Evolutionary conservation across 2,888 invertebrate species (phyloP).

Genomic region (Schizaphis graminum): DNA sequence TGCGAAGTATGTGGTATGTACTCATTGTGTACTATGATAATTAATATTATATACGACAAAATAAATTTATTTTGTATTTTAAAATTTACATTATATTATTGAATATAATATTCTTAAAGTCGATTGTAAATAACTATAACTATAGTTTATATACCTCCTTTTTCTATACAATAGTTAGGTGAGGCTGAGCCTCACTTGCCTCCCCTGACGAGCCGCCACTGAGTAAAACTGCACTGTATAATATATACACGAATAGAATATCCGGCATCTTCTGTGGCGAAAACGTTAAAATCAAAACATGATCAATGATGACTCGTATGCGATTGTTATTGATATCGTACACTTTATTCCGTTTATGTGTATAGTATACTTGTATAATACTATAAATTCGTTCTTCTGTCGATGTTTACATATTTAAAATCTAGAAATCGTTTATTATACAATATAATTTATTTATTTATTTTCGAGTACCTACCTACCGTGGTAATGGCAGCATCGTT

Average conservation of each 20-base stretch:
- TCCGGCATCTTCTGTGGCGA: neutral
- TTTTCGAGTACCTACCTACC: too few species aligned
- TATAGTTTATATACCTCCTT: too few species aligned
- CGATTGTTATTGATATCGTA: neutral
- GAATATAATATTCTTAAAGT: too few species aligned
- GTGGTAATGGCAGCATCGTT: neutral
- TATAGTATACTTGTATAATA: neutral
- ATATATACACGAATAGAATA: neutral
- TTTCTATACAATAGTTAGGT: too few species aligned
- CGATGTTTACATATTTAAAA: neutral
- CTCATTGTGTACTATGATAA: too few species aligned
- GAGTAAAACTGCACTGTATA: neutral
- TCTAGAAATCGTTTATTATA: neutral
- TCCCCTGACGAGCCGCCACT: too few species aligned
- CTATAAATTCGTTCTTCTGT: neutral
- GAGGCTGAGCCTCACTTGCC: too few species aligned
- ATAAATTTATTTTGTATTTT: too few species aligned
- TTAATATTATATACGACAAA: too few species aligned
- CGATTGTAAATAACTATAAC: too few species aligned
- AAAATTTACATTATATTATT: too few species aligned
- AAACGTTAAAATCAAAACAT: neutral
- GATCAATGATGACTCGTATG: neutral
- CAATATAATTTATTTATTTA: neutral
- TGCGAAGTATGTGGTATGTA: too few species aligned
- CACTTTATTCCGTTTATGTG: neutral